Evolutionary conservation across 2,888 invertebrate genomes (phyloP), one percentile per base, ranked within the genome.

Genomic region (Drosophila nr. fundita): DNA sequence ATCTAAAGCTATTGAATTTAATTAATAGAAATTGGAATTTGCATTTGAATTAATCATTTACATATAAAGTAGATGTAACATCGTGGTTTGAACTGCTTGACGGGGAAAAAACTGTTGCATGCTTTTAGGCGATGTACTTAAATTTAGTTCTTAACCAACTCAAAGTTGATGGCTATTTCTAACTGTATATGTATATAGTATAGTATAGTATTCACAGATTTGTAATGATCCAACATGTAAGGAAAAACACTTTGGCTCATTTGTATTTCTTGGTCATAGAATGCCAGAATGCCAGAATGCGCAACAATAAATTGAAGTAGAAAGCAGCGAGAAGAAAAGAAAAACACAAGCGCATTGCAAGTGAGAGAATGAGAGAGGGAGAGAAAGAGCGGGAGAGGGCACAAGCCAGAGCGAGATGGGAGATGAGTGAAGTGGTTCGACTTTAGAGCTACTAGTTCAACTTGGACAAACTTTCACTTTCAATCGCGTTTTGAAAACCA

Each of bases 401-500:
- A 27, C 18, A 38, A 30, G 24, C 29, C n/a, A 61, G 61, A 58
- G 60, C 67, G 67, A 45, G 40, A 55, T 40, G 36, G 54, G 10
- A 18, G 27, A 15, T 27, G 13, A 50, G 48, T 58, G 66, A 54
- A 63, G 42, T 57, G 62, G 61, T 18, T 40, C 36, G 80, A 62
- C 45, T 24, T 55, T 40, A 38, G 13, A 50, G 50, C 50, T 32
- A 53, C 60, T 48, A 68, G 76, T 68, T 82, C 48, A 54, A 55
- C 59, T 42, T 60, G 67, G 49, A 53, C 58, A 62, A 82, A 88
- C 87, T 87, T 87, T 87, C 87, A 87, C 87, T 87, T 89, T 87
- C 87, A 83, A 89, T 90, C 87, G 90, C 88, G 78, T 83, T 88
- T 87, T 63, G 61, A 78, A 83, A 86, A 86, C 83, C 75, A 70